These are phyloP conservation scores for Endotricha flammealis DNA, from an alignment of 2,888 invertebrate genomes.

Conservation along the genomic window DNA sequence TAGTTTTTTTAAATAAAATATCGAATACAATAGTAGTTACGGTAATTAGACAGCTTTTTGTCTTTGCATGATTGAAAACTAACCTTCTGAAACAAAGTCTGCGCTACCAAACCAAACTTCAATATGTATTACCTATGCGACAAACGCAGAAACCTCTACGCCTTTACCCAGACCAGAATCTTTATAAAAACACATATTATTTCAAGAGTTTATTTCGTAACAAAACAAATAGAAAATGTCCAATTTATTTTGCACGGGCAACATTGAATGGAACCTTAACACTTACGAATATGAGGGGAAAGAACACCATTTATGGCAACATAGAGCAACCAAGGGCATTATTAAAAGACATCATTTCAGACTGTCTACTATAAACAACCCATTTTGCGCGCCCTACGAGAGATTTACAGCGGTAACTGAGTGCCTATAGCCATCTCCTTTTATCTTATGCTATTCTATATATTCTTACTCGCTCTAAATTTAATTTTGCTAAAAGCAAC, in stretches of 20 bases:
- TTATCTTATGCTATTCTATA: not conserved
- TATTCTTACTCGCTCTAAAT: slow-evolving; percentile 27
- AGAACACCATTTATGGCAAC: slow-evolving; percentile 23
- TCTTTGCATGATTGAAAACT: no score
- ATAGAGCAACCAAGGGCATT: slow-evolving; percentile 26
- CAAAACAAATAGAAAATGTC: not conserved
- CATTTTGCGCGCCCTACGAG: slow-evolving; percentile 36
- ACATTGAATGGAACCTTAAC: not conserved
- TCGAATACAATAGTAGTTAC: no score
- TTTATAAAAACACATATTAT: no score
- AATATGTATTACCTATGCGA: no score
- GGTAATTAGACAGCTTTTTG: no score
- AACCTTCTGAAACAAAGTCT: no score
- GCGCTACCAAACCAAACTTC: no score
- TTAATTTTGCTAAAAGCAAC: slow-evolving; percentile 39
- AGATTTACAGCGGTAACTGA: slow-evolving; percentile 25
- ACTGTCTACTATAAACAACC: slow-evolving; percentile 53
- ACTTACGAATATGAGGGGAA: not conserved
- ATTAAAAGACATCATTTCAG: slow-evolving; percentile 54
- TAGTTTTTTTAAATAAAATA: no score
- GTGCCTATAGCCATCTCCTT: slow-evolving; percentile 9
- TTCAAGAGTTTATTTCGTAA: no score
- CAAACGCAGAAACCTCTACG: no score
- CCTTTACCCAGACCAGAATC: no score
- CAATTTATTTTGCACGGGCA: not conserved